phyloP scores from a whole-genome alignment of 2,797 vertebrate genomes.

The Salarias fasciatus region DNA sequence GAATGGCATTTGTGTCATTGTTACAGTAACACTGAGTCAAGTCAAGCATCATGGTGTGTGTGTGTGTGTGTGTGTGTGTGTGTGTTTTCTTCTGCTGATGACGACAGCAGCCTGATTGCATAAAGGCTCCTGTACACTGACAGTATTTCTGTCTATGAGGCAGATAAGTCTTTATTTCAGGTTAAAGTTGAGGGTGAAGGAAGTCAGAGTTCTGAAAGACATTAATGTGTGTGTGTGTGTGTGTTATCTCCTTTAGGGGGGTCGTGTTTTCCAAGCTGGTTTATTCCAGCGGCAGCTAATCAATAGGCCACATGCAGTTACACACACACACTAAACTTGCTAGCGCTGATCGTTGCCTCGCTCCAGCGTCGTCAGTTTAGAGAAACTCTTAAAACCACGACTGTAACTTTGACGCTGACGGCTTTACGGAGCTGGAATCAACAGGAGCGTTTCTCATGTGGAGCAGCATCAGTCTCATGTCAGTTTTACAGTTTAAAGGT shows the following conservation, averaged over 20 bases:
- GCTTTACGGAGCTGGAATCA: background rate
- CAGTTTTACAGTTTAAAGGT: too few relatives aligned
- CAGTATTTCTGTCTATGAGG: too few relatives aligned
- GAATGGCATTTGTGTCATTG: background rate
- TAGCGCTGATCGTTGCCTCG: background rate
- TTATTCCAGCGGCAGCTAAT: slow-evolving; percentile 62
- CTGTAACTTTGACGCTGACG: slow-evolving; percentile 18
- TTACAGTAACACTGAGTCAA: slow-evolving; percentile 28
- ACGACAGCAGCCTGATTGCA: too few relatives aligned
- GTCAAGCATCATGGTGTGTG: slow-evolving; percentile 21
- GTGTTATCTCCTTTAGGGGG: slow-evolving; percentile 6
- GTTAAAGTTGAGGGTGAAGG: too few relatives aligned
- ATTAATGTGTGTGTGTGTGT: background rate
- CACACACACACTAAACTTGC: slow-evolving; percentile 5
- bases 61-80: background rate
- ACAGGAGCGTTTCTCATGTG: background rate
- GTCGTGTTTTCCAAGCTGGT: slow-evolving; percentile 29
- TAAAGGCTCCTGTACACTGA: too few relatives aligned
- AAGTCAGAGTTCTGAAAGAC: too few relatives aligned
- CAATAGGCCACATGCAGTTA: slow-evolving; percentile 62
- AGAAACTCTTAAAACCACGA: background rate
- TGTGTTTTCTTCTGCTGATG: too few relatives aligned
- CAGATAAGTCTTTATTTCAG: too few relatives aligned
- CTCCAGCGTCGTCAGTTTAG: background rate
- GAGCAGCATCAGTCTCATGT: too few relatives aligned